Percentiles rank a stretch among this genome's conserved stretches.
Evolutionary conservation across 92 coral and sea anemone species (phyloP).

Genomic region (Bergia puertoricense): DNA sequence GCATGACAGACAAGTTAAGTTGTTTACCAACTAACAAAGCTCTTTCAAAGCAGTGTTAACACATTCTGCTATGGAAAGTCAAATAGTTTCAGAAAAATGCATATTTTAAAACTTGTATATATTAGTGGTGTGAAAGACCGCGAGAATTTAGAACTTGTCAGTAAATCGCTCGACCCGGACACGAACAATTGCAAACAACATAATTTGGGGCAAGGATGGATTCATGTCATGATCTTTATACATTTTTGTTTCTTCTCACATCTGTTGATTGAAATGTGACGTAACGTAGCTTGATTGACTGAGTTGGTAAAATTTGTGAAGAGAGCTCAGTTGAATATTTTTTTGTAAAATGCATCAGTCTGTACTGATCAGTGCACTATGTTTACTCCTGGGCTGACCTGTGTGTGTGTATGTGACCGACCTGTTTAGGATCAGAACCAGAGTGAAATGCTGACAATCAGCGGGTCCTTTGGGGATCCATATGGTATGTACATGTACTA

Average conservation of each 20-base stretch:
- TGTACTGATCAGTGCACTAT: background rate
- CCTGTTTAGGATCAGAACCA: constrained; percentile 40
- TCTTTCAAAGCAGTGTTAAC: background rate
- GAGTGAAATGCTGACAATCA: constrained; percentile 69
- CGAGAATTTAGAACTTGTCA: background rate
- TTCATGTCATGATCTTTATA: too few species aligned
- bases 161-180: background rate
- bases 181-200: background rate
- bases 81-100: constrained; percentile 37
- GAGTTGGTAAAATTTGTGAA: too few species aligned
- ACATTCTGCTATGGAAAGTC: background rate
- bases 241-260: too few species aligned
- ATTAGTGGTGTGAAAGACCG: background rate
- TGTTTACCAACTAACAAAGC: background rate
- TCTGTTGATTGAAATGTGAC: too few species aligned
- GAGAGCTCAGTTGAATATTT: too few species aligned
- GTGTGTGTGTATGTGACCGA: background rate
- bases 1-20: constrained; percentile 9
- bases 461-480: constrained; percentile 70
- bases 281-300: too few species aligned
- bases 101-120: constrained; percentile 3
- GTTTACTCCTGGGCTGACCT: background rate
- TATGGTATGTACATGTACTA: constrained; percentile 55
- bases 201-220: too few species aligned
- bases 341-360: background rate